These are phyloP conservation scores for Rhadinocentrus ornatus DNA, from an alignment of 2,797 vertebrate genomes.

Conservation along the genomic window DNA sequence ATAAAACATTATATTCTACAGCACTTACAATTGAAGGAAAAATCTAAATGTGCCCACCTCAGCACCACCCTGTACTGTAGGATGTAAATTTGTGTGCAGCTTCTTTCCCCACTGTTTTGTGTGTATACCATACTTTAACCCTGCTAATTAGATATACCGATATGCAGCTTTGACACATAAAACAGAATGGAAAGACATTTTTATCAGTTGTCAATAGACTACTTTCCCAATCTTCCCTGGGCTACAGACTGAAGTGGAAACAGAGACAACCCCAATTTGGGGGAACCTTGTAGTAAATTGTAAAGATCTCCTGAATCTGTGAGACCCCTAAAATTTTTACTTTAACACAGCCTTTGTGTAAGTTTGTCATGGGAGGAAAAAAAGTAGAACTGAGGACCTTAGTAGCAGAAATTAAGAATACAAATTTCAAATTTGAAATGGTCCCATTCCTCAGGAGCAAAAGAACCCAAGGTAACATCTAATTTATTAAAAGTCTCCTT, in stretches of 20 bases:
- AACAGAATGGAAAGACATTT: background rate
- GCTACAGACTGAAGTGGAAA: background rate
- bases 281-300: background rate
- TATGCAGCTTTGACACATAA: background rate
- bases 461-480: background rate
- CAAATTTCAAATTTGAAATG: background rate
- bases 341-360: background rate
- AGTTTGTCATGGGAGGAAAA: background rate
- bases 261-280: background rate
- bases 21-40: background rate
- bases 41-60: background rate
- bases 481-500: background rate
- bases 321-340: background rate
- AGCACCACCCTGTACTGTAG: background rate
- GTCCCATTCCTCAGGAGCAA: background rate
- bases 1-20: background rate
- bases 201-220: background rate
- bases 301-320: background rate
- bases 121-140: background rate
- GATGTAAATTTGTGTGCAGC: background rate
- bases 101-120: background rate
- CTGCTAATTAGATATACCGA: background rate
- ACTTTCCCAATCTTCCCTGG: background rate
- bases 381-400: background rate
- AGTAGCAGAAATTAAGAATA: background rate